Evolutionary conservation across 2,888 invertebrate species (phyloP), one percentile per base, ranked within the genome.

Genomic region (Frankliniella intonsa): DNA sequence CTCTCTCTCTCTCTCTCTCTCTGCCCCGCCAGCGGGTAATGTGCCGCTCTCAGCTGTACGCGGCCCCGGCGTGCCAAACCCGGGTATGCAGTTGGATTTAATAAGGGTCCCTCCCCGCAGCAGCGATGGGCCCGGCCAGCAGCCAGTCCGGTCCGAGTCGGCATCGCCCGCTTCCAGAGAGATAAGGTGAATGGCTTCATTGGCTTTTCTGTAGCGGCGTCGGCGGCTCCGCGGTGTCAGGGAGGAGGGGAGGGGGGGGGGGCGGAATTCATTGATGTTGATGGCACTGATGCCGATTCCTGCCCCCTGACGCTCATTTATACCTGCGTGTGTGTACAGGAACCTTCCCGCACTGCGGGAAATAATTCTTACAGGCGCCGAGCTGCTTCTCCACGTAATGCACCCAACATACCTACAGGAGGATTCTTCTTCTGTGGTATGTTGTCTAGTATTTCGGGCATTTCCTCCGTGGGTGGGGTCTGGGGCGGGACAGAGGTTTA

Each of bases 141-240:
- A 17, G 38, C 38, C 38, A 38, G 38, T 38, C 38, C 38, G 38
- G 38, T 38, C 38, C 38, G 38, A n/a, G 62, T 17, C 62, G 62
- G 62, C 62, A 38, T 38, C 38, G 38, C 38, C 38, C 38, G 38
- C 38, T 5, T 38, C 38, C 38, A 38, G 38, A 38, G 38, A 62
- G 62, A 62, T 62, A 62, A 62, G 62, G 62, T 7, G 62, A 62
- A 62, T n/a, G 62, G 62, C 62, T 62, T 62, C 62, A 62, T 62
- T n/a, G 11, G 62, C 62, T 62, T 38, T 38, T 38, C 62, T 17
- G 62, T n/a, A 62, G 62, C 62, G 14, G 62, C 19, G 19, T 62
- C 62, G 62, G n/a, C 62, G n/a, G n/a, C 12, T 62, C n/a, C 17
- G 19, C 11, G 62, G 62, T 17, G 62, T 19, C 62, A n/a, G 14